Evolutionary conservation across 64 coral and sea anemone species (phyloP).

Genomic region (Dendrophyllia cribrosa): DNA sequence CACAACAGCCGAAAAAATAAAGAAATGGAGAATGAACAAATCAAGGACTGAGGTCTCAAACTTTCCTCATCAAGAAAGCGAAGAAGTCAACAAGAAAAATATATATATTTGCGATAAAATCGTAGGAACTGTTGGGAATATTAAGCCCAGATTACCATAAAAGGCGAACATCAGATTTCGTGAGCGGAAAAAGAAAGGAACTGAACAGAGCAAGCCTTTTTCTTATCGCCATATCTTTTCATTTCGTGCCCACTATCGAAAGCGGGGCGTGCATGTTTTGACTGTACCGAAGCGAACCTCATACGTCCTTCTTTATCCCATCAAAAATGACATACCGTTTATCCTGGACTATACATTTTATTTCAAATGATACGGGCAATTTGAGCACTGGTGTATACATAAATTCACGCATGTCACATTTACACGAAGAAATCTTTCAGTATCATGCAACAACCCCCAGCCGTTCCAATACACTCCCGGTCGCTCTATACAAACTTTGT

Average conservation of each 20-base stretch:
- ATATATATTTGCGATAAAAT: background rate
- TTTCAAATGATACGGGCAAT: too few relatives aligned
- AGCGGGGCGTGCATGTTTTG: background rate
- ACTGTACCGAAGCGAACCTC: background rate
- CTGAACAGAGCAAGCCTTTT: background rate
- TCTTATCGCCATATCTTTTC: background rate
- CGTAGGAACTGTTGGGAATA: background rate
- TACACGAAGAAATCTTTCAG: background rate
- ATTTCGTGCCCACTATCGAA: background rate
- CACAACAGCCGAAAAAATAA: too few relatives aligned
- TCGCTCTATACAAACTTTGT: background rate
- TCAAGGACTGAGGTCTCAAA: too few relatives aligned
- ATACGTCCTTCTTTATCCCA: background rate
- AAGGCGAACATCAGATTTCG: background rate
- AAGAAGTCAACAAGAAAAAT: too few relatives aligned
- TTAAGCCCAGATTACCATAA: background rate
- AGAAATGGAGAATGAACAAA: too few relatives aligned
- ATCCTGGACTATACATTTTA: too few relatives aligned
- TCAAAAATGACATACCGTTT: background rate
- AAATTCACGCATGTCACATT: background rate
- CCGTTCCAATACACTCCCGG: background rate
- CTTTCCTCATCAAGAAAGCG: too few relatives aligned
- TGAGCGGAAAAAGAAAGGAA: background rate
- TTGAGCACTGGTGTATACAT: too few relatives aligned
- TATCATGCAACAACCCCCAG: background rate